Evolutionary conservation across 2,888 invertebrate genomes (phyloP), one percentile per base, ranked within the genome.

Genomic region (Clistopyga incitator): DNA sequence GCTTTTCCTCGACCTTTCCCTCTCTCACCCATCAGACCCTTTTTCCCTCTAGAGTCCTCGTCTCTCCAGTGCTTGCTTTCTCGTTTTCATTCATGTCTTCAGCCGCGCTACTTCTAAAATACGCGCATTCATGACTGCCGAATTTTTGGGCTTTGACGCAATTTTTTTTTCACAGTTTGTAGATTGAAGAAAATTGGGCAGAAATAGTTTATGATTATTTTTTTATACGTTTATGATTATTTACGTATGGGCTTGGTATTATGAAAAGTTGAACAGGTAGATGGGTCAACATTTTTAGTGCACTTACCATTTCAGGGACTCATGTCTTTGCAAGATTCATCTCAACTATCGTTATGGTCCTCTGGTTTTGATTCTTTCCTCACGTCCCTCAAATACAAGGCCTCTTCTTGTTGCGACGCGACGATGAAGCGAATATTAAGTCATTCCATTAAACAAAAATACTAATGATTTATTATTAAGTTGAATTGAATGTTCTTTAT

Each of bases 61-160:
- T 42, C 71, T 42, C 71, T 56, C 3, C 18, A 56, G 23, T 71
- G 34, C 45, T 54, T 20, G 20, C 45, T 56, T 71, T 56, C 23
- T 42, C 71, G 23, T 42, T 71, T 71, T 71, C 71, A 71, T 71
- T 71, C 56, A 59, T 42, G 71, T 18, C 56, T 56, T 56, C 20
- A 25, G 42, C 10, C 45, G 42, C 25, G 4, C 56, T 42, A n/a
- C n/a, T 56, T 20, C 13, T 25, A n/a, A 42, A 45, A 13, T 54
- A 38, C 23, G 52, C n/a, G 29, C 13, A 23, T 56, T 38, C 29
- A 54, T 29, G 15, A 70, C 23, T 29, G 68, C 34, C 34, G 68
- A 18, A 23, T 25, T 70, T 23, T 23, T 59, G 25, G 13, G n/a
- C 20, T 45, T 72, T 38, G 13, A 13, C 20, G 11, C 25, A 23